A percentile compares a stretch with the other conserved stretches of the same genome.
These are phyloP conservation scores for Arvicola amphibius DNA, from an alignment of 2,797 vertebrate species.

Conservation along the genomic window DNA sequence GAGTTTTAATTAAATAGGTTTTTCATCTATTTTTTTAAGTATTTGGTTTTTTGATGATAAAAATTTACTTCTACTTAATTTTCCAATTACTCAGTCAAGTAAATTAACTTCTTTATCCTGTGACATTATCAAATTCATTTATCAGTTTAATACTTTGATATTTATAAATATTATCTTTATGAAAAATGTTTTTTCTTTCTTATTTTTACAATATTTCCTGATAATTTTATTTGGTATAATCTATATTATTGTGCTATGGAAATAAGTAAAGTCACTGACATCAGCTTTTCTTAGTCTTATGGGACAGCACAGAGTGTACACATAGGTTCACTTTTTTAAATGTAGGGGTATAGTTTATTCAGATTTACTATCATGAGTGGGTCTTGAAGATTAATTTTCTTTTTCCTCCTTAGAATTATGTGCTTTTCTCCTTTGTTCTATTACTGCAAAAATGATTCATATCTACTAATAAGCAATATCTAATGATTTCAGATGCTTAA, in stretches of 20 bases:
- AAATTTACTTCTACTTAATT: not conserved
- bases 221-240: not conserved
- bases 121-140: not conserved
- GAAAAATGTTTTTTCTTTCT: not conserved
- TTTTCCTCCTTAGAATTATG: not conserved
- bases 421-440: not conserved
- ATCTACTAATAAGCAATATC: not conserved
- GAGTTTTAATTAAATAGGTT: not conserved
- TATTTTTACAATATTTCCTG: not conserved
- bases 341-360: not conserved
- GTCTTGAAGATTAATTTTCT: not conserved
- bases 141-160: not conserved
- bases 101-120: not conserved
- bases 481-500: constrained; percentile 27
- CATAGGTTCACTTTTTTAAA: not conserved
- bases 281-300: not conserved
- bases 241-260: not conserved
- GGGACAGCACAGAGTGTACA: not conserved
- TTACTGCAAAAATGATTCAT: not conserved
- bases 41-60: not conserved
- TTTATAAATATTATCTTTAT: not conserved
- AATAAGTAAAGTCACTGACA: not conserved
- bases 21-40: not conserved
- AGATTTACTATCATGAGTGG: not conserved
- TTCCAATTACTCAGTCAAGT: not conserved